These are phyloP conservation scores for Psilopsiagon aymara DNA, from an alignment of 2,113 vertebrate species.

Conservation along the genomic window DNA sequence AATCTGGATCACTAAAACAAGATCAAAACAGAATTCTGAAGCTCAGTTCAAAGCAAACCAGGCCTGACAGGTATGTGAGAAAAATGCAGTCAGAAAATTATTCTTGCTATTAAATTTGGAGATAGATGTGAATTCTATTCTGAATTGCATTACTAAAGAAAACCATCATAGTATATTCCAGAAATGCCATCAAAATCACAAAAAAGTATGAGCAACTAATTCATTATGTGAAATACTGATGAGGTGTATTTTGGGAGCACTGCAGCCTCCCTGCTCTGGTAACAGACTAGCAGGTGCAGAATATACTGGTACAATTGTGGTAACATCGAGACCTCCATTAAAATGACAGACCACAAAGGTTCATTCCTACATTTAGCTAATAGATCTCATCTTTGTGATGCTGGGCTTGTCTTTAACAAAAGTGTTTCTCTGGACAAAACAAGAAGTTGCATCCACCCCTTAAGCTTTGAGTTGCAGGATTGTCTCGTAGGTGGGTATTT, in stretches of 20 bases:
- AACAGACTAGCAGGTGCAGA: not conserved
- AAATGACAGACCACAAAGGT: not conserved
- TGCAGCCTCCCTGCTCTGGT: not conserved
- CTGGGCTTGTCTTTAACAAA: not conserved
- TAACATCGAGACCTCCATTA: fast-evolving
- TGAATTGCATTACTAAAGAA: not conserved
- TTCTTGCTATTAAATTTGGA: not conserved
- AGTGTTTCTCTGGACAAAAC: not conserved
- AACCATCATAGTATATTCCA: not conserved
- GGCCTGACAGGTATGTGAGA: not conserved
- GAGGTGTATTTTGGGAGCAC: not conserved
- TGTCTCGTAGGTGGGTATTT: not conserved
- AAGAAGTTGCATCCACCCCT: not conserved
- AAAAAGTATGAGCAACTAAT: not conserved
- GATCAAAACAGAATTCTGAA: not conserved
- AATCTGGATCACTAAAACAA: not conserved
- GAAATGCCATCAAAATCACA: not conserved
- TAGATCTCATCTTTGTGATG: not conserved
- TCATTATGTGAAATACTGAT: not conserved
- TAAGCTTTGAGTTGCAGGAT: not conserved
- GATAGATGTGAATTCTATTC: not conserved
- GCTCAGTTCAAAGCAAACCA: not conserved
- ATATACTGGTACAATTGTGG: not conserved
- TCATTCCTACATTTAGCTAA: not conserved
- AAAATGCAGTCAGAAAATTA: not conserved